Evolutionary conservation across 2,888 invertebrate genomes (phyloP), one percentile per base, ranked within the genome.

Genomic region (Spilarctia lutea): DNA sequence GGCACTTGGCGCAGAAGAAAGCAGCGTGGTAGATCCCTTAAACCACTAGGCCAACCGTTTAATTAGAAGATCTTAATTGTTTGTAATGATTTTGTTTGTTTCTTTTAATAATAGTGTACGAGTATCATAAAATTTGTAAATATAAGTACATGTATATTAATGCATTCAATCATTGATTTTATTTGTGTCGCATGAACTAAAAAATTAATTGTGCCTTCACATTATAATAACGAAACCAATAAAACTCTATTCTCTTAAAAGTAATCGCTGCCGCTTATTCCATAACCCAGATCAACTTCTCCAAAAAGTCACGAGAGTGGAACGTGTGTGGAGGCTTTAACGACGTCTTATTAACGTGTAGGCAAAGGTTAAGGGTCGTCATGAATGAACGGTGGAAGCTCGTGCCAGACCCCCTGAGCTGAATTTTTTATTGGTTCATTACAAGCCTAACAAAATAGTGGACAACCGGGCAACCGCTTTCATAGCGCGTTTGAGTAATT

Each of bases 301-400:
- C 83, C 83, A 85, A 89, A 93, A 91, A 90, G 94, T 94, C 95
- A 95, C 94, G 95, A 93, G 89, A 90, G 73, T 70, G 72, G 86
- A 85, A 95, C 95, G 95, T 95, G 95, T 95, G 90, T 94, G 92
- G 91, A 85, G 85, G 86, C 81, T 83, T 91, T 91, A 95, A 95
- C 93, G 92, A 84, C 84, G 79, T 83, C 85, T 88, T 91, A 93
- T 88, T 86, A 87, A 88, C 89, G 89, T 89, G 90, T 89, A 89
- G 81, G 80, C 85, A 91, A 88, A 91, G 89, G 89, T 87, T 81
- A 78, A 66, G 80, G 84, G 86, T 87, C 81, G 72, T 13, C 73
- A 83, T 84, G 83, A 83, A 84, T 86, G 81, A 81, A 81, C 84
- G 76, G 80, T 81, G 75, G 83, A 77, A 82, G 83, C 84, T 76